Conservation (phyloP, 2,113 vertebrate species). For the Takifugu bimaculatus region DNA sequence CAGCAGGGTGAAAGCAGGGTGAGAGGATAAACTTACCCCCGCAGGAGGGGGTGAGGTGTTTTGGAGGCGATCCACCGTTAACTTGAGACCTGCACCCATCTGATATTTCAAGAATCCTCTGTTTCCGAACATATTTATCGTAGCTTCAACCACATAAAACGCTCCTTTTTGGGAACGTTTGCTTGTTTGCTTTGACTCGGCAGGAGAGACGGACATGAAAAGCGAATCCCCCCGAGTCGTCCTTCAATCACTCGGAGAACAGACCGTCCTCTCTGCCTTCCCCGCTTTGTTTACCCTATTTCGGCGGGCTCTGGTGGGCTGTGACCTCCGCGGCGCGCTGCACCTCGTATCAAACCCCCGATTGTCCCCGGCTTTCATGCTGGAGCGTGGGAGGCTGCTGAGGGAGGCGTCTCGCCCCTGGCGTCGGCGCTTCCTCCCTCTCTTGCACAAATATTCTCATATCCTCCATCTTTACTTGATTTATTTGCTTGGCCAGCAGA, state of each 20-base stretch:
- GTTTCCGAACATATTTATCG: too few relatives aligned
- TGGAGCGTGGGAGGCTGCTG: constrained; percentile 36
- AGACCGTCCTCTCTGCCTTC: constrained; percentile 14
- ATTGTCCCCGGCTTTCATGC: constrained; percentile 2
- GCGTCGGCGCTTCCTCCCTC: constrained; percentile 16
- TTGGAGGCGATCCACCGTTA: too few relatives aligned
- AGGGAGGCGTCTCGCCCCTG: constrained; percentile 22
- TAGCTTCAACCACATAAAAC: too few relatives aligned
- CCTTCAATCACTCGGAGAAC: constrained; percentile 16
- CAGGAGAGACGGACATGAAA: constrained; percentile 1
- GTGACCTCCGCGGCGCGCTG: background rate
- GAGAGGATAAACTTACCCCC: constrained; percentile 19
- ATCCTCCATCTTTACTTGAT: constrained; percentile 21
- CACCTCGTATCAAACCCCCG: constrained; percentile 15
- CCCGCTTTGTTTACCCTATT: constrained; percentile 51
- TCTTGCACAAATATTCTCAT: constrained; percentile 29
- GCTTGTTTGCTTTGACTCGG: background rate
- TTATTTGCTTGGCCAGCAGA: constrained; percentile 40
- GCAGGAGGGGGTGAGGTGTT: background rate
- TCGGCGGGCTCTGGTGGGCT: constrained; percentile 9
- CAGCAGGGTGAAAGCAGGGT: background rate
- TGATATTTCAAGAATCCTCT: too few relatives aligned
- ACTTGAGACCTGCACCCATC: too few relatives aligned
- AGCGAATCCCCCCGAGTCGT: constrained; percentile 6
- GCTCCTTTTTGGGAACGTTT: too few relatives aligned